Evolutionary conservation across 2,797 vertebrate genomes (phyloP).

Genomic region (Ctenopoma kingsleyae): DNA sequence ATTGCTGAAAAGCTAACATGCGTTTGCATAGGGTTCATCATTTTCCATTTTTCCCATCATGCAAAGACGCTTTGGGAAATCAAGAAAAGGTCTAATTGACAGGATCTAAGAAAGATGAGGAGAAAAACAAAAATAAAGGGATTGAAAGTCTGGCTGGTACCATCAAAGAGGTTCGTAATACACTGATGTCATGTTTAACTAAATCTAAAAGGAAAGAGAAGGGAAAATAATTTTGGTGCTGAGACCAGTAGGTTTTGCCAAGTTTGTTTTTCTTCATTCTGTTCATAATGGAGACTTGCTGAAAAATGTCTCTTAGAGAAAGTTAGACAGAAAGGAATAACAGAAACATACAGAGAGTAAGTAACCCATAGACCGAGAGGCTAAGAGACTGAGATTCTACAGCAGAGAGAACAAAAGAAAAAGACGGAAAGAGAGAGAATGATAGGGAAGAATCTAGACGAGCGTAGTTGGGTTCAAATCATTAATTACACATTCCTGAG

Average conservation of each 20-base stretch:
- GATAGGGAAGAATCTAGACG: conserved; percentile 75
- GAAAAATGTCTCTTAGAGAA: conserved; percentile 55
- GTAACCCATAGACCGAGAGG: conserved; percentile 51
- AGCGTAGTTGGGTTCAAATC: conserved; percentile 80
- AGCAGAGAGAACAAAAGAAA: conserved; percentile 73
- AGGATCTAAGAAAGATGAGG: conserved; percentile 43
- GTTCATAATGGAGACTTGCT: conserved; percentile 43
- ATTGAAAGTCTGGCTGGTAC: conserved; percentile 51
- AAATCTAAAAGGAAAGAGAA: conserved; percentile 63
- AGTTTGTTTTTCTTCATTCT: conserved; percentile 65
- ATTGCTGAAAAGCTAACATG: conserved; percentile 52
- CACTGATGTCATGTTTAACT: conserved; percentile 67
- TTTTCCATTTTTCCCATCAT: conserved; percentile 59
- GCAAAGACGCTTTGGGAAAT: conserved; percentile 61
- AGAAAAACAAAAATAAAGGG: conserved; percentile 66
- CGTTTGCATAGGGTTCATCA: conserved; percentile 53
- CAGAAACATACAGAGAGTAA: conserved; percentile 58
- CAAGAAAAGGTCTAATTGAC: conserved; percentile 64
- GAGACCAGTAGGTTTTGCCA: conserved; percentile 60
- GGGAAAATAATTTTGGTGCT: conserved; percentile 59
- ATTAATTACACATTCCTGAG: conserved; percentile 85
- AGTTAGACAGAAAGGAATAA: conserved; percentile 57
- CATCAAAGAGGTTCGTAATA: conserved; percentile 66
- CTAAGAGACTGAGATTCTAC: conserved; percentile 56
- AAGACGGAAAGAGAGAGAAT: conserved; percentile 70